Base-by-base conservation (phyloP, 2,888 invertebrate genomes). In the Criorhina ranunculi region DNA sequence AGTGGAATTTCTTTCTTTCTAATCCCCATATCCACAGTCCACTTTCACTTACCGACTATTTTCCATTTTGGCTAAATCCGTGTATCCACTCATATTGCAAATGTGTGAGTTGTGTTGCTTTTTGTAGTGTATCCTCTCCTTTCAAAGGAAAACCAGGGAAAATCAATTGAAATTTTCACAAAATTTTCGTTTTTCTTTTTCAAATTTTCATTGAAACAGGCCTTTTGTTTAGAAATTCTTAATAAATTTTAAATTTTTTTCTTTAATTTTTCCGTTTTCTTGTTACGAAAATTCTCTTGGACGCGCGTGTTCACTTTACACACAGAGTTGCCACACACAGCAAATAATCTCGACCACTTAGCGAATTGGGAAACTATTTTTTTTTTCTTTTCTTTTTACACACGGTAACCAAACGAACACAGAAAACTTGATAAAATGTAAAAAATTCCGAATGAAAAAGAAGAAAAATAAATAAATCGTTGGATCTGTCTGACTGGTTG, bases 41-140 rank as follows among this genome's bases (percentile, higher is more conserved):
- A 85, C 83, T 79, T 85, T 85, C 85, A 85, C 85, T 85, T 53
- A 85, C 85, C 85, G 80, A 85, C 80, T 85, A 33, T 80, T 85
- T 80, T 85, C 85, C 75, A 85, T 85, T 85, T 85, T 85, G 24
- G 75, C 31, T 66, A 83, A 57, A 75, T 83, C 83, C 67, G 83
- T 79, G 79, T 78, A 83, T 83, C 79, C 83, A 69, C 49, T 83
- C 83, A 83, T 83, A 31, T 73, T 83, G 24, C n/a, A 51, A n/a
- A 37, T 51, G 15, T 64, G 33, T 62, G 40, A 40, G 33, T 35
- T 76, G 59, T 57, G 31, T 46, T 70, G 64, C 51, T 49, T 19
- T 49, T 17, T 15, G 31, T 67, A 24, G 1, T 24, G 24, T 3
- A 24, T 24, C 4, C 24, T 17, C 33, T 31, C 17, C n/a, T 0